Base-by-base conservation (phyloP, 2,113 vertebrate genomes). In the Pogona vitticeps region DNA sequence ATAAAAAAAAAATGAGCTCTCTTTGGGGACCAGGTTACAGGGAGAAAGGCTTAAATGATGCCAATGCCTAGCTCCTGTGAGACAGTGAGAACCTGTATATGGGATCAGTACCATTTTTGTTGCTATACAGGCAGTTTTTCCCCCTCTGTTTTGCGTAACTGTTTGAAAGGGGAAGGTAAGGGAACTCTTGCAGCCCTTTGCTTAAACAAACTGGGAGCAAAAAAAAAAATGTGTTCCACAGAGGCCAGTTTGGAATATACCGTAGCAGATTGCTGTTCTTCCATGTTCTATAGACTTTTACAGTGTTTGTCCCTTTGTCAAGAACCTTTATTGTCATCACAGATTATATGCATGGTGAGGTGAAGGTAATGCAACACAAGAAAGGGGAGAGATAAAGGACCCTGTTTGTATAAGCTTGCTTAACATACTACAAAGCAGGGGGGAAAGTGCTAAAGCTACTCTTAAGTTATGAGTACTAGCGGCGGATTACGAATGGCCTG, bases 1-100 rank as follows among this genome's bases (percentile, higher is more conserved):
- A 91, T 94, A 93, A 52, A 95, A 95, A 93, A 52, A 95, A 95
- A 95, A 87, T 82, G 80, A 93, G 83, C 61, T 70, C 2, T 86
- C 90, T 90, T 89, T n/a, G 90, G 91, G 90, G 95, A 88, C 73
- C 76, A 76, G 89, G 52, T n/a, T 80, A 88, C 86, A 80, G 89
- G 86, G 80, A 93, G 90, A 92, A 89, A 88, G 83, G 79, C 23
- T 82, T 94, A 90, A 93, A 95, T 89, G 92, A 94, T 75, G 86
- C 91, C 23, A 93, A 88, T 65, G 86, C 82, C 70, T 77, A 92
- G 89, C 91, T 86, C 82, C 17, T 70, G 33, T 33, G 83, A 6
- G 9, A 83, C 80, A 56, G 90, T 88, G 86, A 84, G 93, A 93
- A 90, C 83, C 85, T 70, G 68, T 52, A 0, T 68, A 17, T 31